Evolutionary conservation across 2,113 vertebrate species (phyloP), one percentile per base, ranked within the genome.

Genomic region (Kryptolebias marmoratus): DNA sequence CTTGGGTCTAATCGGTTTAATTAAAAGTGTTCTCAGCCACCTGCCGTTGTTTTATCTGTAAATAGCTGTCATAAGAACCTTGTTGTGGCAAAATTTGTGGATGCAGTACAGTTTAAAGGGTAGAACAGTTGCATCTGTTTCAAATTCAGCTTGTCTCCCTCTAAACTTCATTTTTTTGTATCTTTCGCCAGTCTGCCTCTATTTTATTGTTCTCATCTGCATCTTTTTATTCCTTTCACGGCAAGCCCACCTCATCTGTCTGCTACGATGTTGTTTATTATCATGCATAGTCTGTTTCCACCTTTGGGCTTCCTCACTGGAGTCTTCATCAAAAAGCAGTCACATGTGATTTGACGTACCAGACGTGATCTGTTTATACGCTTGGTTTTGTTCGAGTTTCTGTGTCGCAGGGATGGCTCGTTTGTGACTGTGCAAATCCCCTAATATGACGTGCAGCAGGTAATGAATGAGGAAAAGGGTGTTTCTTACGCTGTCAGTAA

Each of bases 301-400:
- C 22, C 12, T 60, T 54, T 54, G 8, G 22, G 22, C 27, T 30
- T 55, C 50, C 52, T 50, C 30, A 31, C 32, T 32, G 63, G 75
- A 32, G 59, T 80, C 57, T 75, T 74, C 70, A 63, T 73, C 63
- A 71, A 68, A 72, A 28, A 53, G 49, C 66, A 81, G 81, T 70
- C 73, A 56, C 68, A 57, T 53, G 56, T 52, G 59, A 69, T 88
- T 71, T 56, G 72, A 72, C 28, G 16, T 5, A 58, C 14, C 49
- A 60, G 32, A 30, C 57, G 68, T 61, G 57, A 65, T 56, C 30
- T 49, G 47, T 73, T 45, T 55, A 18, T 64, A 22, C 53, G 49
- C 32, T 63, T 28, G 44, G 57, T 53, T 22, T 36, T 44, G 7
- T 15, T 5, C 39, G 10, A 8, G 32, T 7, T 36, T 36, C 4